Percentiles rank a stretch among this genome's conserved stretches.
phyloP scores from a whole-genome alignment of 1,140 invertebrate genomes.

The Patella vulgata region DNA sequence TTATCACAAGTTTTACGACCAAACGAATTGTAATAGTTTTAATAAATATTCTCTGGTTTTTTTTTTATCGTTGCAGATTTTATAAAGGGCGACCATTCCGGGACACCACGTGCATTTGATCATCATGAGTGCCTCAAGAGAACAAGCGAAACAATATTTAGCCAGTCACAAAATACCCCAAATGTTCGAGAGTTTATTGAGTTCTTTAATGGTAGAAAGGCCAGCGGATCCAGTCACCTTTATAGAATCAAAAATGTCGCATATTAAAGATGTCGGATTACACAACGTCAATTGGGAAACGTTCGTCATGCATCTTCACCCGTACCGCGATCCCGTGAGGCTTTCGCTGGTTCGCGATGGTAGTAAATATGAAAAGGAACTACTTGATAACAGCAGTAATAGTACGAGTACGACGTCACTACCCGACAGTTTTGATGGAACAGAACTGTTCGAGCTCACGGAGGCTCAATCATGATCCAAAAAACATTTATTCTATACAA shows the following conservation, averaged over 20 bases:
- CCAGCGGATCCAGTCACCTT: slow-evolving; percentile 60
- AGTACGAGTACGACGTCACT: neutral
- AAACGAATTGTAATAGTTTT: too few relatives aligned
- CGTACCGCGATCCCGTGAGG: slow-evolving; percentile 52
- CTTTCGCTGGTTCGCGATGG: slow-evolving; percentile 52
- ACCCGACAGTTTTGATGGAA: slow-evolving; percentile 25
- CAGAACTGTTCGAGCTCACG: slow-evolving; percentile 54
- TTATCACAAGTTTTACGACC: too few relatives aligned
- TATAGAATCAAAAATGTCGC: slow-evolving; percentile 56
- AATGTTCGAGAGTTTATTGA: slow-evolving; percentile 62
- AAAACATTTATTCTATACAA: too few relatives aligned
- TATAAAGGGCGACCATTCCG: too few relatives aligned
- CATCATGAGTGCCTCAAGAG: slow-evolving; percentile 39
- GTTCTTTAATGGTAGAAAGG: slow-evolving; percentile 59
- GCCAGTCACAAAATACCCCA: slow-evolving; percentile 56
- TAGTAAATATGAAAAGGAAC: slow-evolving; percentile 58
- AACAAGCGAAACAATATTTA: slow-evolving; percentile 58
- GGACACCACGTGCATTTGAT: too few relatives aligned
- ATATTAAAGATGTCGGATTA: slow-evolving; percentile 54
- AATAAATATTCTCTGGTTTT: too few relatives aligned
- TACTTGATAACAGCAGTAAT: slow-evolving; percentile 22
- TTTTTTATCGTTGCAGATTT: too few relatives aligned
- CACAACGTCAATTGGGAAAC: slow-evolving; percentile 64
- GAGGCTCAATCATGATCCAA: slow-evolving; percentile 37
- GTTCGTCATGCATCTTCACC: slow-evolving; percentile 59